These are phyloP conservation scores for Hippoglossus stenolepis DNA, from an alignment of 2,113 vertebrate species.

Conservation along the genomic window DNA sequence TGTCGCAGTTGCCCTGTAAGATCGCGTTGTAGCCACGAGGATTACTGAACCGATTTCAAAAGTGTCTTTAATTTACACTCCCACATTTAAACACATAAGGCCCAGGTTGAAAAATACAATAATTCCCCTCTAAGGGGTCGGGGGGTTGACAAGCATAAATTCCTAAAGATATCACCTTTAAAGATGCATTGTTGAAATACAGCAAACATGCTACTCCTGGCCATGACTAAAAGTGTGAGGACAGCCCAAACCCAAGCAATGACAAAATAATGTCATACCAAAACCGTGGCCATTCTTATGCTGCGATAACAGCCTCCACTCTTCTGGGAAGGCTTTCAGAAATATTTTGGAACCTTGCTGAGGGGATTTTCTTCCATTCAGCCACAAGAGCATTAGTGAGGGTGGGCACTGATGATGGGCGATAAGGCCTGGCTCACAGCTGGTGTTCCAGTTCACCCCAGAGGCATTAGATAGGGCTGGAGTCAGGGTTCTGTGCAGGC, in stretches of 20 bases:
- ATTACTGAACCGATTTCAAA: too few species aligned
- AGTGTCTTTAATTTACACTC: too few species aligned
- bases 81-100: too few species aligned
- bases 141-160: too few species aligned
- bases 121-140: too few species aligned
- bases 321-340: constrained; percentile 25
- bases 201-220: neutral
- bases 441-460: constrained; percentile 13
- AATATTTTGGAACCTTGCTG: constrained; percentile 29
- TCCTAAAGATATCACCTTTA: too few species aligned
- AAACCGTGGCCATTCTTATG: constrained; percentile 14
- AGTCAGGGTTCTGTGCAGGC: neutral
- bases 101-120: too few species aligned
- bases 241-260: neutral
- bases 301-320: neutral
- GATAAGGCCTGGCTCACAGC: constrained; percentile 23
- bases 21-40: too few species aligned
- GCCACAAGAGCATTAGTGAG: constrained; percentile 25
- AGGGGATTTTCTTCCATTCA: constrained; percentile 31
- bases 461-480: constrained; percentile 6
- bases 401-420: constrained; percentile 4
- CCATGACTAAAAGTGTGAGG: neutral
- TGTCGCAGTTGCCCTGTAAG: too few species aligned
- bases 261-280: neutral
- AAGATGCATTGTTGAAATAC: neutral